Evolutionary conservation across 1,140 invertebrate genomes (phyloP).

Genomic region (Lepeophtheirus salmonis): DNA sequence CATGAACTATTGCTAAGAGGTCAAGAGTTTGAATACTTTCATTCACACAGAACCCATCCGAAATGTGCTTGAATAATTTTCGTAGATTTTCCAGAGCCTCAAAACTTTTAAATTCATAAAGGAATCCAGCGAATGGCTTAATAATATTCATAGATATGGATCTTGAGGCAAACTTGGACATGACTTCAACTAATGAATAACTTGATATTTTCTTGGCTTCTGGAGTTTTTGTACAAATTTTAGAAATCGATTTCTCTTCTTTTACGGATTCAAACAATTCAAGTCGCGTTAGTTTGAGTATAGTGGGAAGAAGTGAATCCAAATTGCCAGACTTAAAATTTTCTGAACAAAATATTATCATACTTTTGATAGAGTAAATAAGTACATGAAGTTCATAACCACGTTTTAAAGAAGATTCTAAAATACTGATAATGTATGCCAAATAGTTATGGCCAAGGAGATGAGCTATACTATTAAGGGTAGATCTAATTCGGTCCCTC

Average conservation of each 20-base stretch:
- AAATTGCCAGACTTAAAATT: neutral
- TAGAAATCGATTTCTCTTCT: neutral
- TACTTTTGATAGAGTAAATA: neutral
- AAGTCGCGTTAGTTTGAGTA: neutral
- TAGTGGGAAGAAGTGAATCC: neutral
- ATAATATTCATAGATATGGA: neutral
- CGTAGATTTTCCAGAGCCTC: neutral
- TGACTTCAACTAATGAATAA: neutral
- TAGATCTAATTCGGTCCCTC: neutral
- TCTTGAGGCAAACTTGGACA: neutral
- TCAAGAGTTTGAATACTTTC: neutral
- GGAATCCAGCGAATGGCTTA: neutral
- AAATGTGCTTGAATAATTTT: neutral
- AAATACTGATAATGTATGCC: neutral
- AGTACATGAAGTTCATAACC: neutral
- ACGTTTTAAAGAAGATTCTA: neutral
- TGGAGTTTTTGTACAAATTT: neutral
- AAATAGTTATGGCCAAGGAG: neutral
- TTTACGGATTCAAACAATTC: neutral
- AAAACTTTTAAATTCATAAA: neutral
- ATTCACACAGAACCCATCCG: neutral
- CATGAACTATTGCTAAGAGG: neutral
- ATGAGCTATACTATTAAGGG: neutral
- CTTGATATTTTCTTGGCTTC: neutral
- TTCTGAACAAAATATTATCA: neutral